Percentiles rank a stretch among this genome's conserved stretches.
Conservation (phyloP, 2,797 vertebrate species). For the Onychomys torridus region DNA sequence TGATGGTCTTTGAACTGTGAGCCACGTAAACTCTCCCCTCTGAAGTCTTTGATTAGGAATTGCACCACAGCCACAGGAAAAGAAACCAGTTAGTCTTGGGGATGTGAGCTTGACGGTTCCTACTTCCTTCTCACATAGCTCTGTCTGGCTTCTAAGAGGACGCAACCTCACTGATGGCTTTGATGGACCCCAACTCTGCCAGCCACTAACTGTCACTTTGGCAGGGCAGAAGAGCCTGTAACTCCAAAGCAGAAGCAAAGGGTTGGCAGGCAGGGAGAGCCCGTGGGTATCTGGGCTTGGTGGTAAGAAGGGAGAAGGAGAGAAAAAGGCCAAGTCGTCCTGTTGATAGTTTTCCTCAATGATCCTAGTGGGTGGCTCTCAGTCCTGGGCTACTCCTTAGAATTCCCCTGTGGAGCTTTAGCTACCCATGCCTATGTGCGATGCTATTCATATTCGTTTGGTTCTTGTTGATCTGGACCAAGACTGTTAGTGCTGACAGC, state of each 20-base stretch:
- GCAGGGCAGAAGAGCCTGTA: neutral
- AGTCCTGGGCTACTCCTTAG: neutral
- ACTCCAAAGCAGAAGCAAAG: neutral
- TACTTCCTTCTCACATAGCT: neutral
- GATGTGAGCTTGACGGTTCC: neutral
- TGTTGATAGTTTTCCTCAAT: neutral
- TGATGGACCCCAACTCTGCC: neutral
- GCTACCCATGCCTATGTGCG: neutral
- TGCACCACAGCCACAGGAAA: neutral
- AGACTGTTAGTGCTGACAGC: neutral
- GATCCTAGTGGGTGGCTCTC: neutral
- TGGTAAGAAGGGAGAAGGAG: neutral
- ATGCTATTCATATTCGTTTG: neutral
- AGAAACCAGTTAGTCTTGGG: neutral
- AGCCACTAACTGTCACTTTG: neutral
- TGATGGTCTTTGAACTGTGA: neutral
- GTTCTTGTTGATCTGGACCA: neutral
- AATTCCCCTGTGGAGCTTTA: neutral
- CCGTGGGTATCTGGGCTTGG: neutral
- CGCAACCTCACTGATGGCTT: neutral
- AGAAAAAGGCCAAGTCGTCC: no score
- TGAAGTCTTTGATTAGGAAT: neutral
- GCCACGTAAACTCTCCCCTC: no score
- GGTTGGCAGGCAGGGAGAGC: neutral
- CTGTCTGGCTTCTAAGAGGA: constrained; percentile 3